Evolutionary conservation across 2,888 invertebrate genomes (phyloP).

Genomic region (Lasioglossum villosulum): DNA sequence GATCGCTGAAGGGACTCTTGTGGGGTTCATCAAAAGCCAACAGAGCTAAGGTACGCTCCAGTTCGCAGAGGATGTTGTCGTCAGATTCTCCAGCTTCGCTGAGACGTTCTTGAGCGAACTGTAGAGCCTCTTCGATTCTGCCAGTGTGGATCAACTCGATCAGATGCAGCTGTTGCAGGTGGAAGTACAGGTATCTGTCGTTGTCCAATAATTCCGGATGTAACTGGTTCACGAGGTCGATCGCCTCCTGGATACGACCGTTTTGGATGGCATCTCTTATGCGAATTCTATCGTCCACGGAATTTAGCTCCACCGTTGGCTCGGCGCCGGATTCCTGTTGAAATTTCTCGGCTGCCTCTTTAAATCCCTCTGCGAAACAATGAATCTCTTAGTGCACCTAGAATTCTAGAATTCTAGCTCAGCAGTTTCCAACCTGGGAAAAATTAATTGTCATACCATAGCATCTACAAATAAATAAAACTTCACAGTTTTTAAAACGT

Average conservation of each 20-base stretch:
- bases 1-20: conserved; percentile 97
- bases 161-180: conserved; percentile 95
- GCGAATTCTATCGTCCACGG: conserved; percentile 95
- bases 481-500: too few relatives aligned
- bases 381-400: background rate
- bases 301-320: conserved; percentile 91
- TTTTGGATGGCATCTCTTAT: conserved; percentile 97
- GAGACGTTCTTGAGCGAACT: conserved; percentile 95
- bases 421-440: too few relatives aligned
- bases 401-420: background rate
- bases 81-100: conserved; percentile 95
- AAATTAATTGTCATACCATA: too few relatives aligned
- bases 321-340: conserved; percentile 96
- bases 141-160: conserved; percentile 94
- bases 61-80: conserved; percentile 89
- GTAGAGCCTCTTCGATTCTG: conserved; percentile 93
- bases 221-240: conserved; percentile 95
- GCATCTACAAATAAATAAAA: too few relatives aligned
- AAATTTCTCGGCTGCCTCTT: conserved; percentile 99
- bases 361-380: conserved; percentile 91
- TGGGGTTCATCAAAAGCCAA: conserved; percentile 98
- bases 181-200: conserved; percentile 97
- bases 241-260: conserved; percentile 96
- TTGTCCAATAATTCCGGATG: conserved; percentile 98
- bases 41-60: conserved; percentile 97